Evolutionary conservation across 1,140 invertebrate genomes (phyloP).

Genomic region (Cryptotermes secundus): DNA sequence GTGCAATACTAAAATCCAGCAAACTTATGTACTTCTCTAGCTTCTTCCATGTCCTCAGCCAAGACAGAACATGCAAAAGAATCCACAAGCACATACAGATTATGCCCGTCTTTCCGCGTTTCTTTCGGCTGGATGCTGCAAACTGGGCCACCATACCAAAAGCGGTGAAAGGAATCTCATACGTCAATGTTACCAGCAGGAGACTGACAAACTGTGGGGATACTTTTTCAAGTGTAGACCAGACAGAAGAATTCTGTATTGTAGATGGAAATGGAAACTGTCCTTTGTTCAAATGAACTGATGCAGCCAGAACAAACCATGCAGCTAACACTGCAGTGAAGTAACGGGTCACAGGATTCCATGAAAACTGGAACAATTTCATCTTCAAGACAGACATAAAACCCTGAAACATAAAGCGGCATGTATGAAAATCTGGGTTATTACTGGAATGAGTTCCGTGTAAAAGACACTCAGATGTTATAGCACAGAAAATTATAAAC

Average conservation of each 20-base stretch:
- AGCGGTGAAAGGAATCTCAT: background rate
- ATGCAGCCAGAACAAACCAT: conserved; percentile 37
- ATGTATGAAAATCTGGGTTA: no score
- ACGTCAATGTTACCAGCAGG: background rate
- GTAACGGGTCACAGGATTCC: conserved; percentile 42
- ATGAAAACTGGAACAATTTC: background rate
- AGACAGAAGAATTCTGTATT: background rate
- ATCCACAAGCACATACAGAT: background rate
- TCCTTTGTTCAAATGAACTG: background rate
- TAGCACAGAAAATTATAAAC: no score
- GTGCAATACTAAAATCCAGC: background rate
- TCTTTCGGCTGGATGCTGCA: background rate
- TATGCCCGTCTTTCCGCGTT: background rate
- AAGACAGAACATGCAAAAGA: background rate
- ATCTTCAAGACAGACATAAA: background rate
- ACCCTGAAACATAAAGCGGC: background rate
- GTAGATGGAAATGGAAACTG: background rate
- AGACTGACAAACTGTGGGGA: background rate
- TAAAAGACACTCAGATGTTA: no score
- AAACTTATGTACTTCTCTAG: background rate
- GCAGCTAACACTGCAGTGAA: background rate
- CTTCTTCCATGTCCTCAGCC: background rate
- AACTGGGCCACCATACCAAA: background rate
- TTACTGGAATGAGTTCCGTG: no score
- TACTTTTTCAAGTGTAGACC: background rate